A percentile compares a stretch with the other conserved stretches of the same genome.
These are phyloP conservation scores for Cheilosia vernalis DNA, from an alignment of 2,888 invertebrate species.

Conservation along the genomic window DNA sequence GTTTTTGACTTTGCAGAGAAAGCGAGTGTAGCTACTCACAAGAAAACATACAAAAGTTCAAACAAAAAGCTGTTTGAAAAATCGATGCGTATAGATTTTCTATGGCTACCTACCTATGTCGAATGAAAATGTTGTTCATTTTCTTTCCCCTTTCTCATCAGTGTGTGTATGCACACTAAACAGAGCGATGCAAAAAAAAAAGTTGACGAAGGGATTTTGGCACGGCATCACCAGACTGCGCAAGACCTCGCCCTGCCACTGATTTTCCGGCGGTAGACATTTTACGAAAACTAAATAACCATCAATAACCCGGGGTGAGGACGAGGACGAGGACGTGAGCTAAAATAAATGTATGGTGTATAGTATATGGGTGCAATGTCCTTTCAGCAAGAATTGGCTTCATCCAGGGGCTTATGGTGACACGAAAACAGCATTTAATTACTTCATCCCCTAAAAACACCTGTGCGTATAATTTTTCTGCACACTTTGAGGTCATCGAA, in stretches of 20 bases:
- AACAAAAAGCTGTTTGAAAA: no score
- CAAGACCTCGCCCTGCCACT: conserved; percentile 60
- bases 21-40: no score
- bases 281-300: conserved; percentile 44
- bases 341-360: background rate
- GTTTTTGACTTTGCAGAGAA: no score
- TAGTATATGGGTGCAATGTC: conserved; percentile 47
- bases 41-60: no score
- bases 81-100: no score
- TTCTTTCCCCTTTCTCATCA: background rate
- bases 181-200: background rate
- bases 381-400: conserved; percentile 61
- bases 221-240: conserved; percentile 29
- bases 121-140: background rate
- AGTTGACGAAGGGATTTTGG: background rate
- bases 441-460: conserved; percentile 59
- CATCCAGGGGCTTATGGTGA: conserved; percentile 51
- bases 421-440: conserved; percentile 55
- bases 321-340: background rate
- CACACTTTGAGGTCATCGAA: conserved; percentile 64
- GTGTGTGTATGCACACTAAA: background rate
- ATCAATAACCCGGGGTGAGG: conserved; percentile 15
- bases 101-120: no score
- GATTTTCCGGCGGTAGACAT: conserved; percentile 55
- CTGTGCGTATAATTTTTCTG: conserved; percentile 56